A percentile compares a stretch with the other conserved stretches of the same genome.
These are phyloP conservation scores for Drosophila guanche DNA, from an alignment of 1,140 invertebrate genomes.

Conservation along the genomic window DNA sequence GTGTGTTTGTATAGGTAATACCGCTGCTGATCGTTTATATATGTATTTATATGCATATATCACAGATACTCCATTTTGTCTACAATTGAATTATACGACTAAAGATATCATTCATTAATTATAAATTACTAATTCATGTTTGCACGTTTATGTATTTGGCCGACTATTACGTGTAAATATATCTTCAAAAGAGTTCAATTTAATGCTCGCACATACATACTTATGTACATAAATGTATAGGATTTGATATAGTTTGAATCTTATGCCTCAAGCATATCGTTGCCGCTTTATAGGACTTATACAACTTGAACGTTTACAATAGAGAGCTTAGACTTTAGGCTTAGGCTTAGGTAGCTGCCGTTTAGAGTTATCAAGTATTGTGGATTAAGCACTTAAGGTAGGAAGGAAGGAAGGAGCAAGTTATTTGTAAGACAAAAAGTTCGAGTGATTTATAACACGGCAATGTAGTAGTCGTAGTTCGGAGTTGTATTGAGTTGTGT, in stretches of 20 bases:
- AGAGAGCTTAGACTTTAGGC: conserved; percentile 19
- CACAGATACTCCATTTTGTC: conserved; percentile 64
- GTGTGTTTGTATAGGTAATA: background rate
- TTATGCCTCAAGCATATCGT: background rate
- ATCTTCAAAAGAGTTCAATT: background rate
- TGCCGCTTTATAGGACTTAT: conserved; percentile 15
- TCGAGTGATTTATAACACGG: conserved; percentile 32
- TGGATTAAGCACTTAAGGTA: conserved; percentile 56
- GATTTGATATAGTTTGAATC: no score
- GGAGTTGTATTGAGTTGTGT: conserved; percentile 13
- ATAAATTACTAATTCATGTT: conserved; percentile 34
- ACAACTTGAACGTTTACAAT: conserved; percentile 26
- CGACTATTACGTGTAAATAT: conserved; percentile 15
- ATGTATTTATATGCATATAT: conserved; percentile 62
- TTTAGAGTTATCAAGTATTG: conserved; percentile 45
- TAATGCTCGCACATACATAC: no score
- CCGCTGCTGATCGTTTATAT: conserved; percentile 29
- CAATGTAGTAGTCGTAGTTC: conserved; percentile 16
- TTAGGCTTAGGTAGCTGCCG: conserved; percentile 1
- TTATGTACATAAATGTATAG: background rate
- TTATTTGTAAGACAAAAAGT: conserved; percentile 41
- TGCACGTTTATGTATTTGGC: conserved; percentile 44
- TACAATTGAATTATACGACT: conserved; percentile 41
- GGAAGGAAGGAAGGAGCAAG: conserved; percentile 19
- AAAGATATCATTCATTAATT: conserved; percentile 11